Base-by-base conservation (phyloP, 2,797 vertebrate genomes). In the Sebastes nivosus region DNA sequence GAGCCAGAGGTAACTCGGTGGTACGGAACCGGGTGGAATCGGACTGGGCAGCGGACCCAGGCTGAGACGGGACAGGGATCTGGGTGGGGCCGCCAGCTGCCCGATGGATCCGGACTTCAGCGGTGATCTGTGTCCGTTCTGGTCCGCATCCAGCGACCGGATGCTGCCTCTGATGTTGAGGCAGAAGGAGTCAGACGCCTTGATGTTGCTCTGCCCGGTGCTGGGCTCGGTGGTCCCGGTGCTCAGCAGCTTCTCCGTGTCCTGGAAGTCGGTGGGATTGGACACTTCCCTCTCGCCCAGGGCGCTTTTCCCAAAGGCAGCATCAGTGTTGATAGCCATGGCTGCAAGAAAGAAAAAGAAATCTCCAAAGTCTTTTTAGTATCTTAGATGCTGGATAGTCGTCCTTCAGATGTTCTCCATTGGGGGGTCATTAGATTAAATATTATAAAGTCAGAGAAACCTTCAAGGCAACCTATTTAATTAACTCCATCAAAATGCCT, bases 241-340 rank as follows among this genome's bases (percentile, higher is more conserved):
- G 79, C 93, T 94, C 82, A 99, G 95, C 74, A 98, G 97, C 92
- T 97, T 97, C 88, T 98, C 96, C 10, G 96, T 98, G 91, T 98
- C 98, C 6, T 95, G 97, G 81, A 97, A 96, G 24, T 96, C 94
- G 67, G 83, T 90, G 71, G 94, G 94, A 72, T 95, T 91, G 46
- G 95, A 85, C 25, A 94, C 91, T 72, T 95, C 95, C 55, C 93
- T 92, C 27, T 95, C 94, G 10, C 95, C 94, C 63, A 93, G 84
- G 24, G 82, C 79, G 2, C 84, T 86, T 59, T 92, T 93, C 85
- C 91, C 91, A 88, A 92, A 96, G 76, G 93, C 89, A 55, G 94
- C 89, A 79, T 97, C 96, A 11, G 91, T 94, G 30, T 95, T 96
- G 84, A 96, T 92, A 29, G 96, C 96, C 97, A 97, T 97, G 63